Evolutionary conservation across 2,888 invertebrate species (phyloP), one percentile per base, ranked within the genome.

Genomic region (Phrixothrix hirtus): DNA sequence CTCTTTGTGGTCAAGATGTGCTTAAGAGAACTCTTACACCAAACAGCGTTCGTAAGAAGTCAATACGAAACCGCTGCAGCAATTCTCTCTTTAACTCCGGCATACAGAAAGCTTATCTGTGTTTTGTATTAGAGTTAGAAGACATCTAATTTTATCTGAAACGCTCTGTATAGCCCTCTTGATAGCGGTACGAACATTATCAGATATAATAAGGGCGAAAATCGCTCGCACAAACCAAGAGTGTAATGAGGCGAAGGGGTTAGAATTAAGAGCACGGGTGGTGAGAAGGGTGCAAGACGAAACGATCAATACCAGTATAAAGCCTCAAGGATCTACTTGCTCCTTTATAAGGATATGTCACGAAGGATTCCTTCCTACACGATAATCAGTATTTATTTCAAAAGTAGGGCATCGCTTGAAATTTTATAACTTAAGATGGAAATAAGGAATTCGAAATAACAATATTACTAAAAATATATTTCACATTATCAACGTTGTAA

Each of bases 171-270:
- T 37, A 15, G 42, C 37, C 30, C 26, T 37, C 36, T 17, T 39
- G 37, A 52, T 52, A 46, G 39, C 37, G 41, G 41, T 37, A 42
- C 31, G 46, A 50, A 63, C 65, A 70, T 72, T 72, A 72, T 72
- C 72, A 70, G 70, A 71, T 72, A 66, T 65, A 61, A 59, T 73
- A 73, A 66, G 72, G 74, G 60, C 65, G 71, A 66, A 68, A 73
- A 72, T 74, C 73, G 74, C 66, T 62, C 60, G 69, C 58, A 60
- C 63, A 62, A 67, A 66, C 73, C 72, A 73, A 74, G 73, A 73
- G 74, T 71, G 72, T 73, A 73, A 74, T 73, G 72, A 73, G 73
- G 72, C 73, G 71, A 69, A 70, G 72, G 71, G 71, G 70, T 68
- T 66, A 69, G 69, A 70, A 71, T 70, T 72, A 70, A 69, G 68